Conservation (phyloP, 2,888 invertebrate genomes). For the Dasysyrphus tricinctus region DNA sequence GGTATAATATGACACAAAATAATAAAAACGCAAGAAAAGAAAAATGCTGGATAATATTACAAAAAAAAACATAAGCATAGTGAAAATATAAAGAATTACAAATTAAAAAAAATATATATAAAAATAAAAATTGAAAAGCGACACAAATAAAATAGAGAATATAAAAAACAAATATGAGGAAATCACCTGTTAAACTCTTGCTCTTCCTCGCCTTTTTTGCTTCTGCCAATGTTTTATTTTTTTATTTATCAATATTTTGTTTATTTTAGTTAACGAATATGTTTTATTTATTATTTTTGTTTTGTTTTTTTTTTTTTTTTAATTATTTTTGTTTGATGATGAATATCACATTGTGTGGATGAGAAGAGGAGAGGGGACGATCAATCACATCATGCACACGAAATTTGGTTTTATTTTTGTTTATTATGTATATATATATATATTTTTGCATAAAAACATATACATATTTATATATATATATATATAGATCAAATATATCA, state of each 20-base stretch:
- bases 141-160: constrained; percentile 51
- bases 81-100: constrained; percentile 10
- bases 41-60: constrained; percentile 25
- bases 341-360: constrained; percentile 76
- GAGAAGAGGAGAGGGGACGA: constrained; percentile 79
- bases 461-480: constrained; percentile 48
- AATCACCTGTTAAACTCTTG: constrained; percentile 95
- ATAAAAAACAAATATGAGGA: constrained; percentile 69
- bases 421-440: constrained; percentile 25
- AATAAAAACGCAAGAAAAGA: constrained; percentile 40
- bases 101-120: background rate
- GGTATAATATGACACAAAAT: constrained; percentile 12
- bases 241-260: constrained; percentile 47
- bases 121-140: constrained; percentile 32
- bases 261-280: constrained; percentile 41
- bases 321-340: constrained; percentile 57
- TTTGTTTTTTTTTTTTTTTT: constrained; percentile 37
- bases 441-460: constrained; percentile 72
- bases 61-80: constrained; percentile 9
- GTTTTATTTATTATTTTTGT: constrained; percentile 58
- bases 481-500: constrained; percentile 68
- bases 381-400: constrained; percentile 82
- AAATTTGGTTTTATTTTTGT: constrained; percentile 67
- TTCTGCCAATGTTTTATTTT: constrained; percentile 86
- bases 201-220: constrained; percentile 98